Base-by-base conservation (phyloP, 2,797 vertebrate genomes). In the Setipinna tenuifilis region DNA sequence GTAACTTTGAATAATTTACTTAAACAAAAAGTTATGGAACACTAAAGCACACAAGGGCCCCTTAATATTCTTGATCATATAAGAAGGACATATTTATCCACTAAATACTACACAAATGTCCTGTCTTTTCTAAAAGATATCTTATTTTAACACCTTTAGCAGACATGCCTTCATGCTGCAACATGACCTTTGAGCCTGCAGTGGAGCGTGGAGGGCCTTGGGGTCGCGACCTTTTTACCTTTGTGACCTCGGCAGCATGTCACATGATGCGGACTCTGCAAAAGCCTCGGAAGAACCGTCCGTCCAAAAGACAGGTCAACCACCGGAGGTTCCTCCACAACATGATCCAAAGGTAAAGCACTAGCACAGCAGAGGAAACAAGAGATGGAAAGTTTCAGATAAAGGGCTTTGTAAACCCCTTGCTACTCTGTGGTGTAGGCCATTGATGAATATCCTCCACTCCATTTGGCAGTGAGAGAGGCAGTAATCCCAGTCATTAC, bases 311-410 rank as follows among this genome's bases (percentile, higher is more conserved):
- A 3, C 96, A 96, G 90, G 96, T 97, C 88, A 98, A 97, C 93
- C 97, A 97, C 87, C 95, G 96, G 0, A 92, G 97, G 85, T 98
- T 98, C 91, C 95, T 98, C 25, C 96, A 98, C 91, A 98, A 97
- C 93, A 97, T 98, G 94, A 96, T 98, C 84, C 96, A 96, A 93
- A 97, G 96, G 97, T 96, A 87, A 2, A 91, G 89, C 14, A 68
- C 7, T 50, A 41, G 1, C 31, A 0, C 14, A 31, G 65, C 2
- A 71, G 9, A 71, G 65, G 28, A 71, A 23, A 11, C 11, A n/a
- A 65, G 19, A 61, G 35, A 41, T 41, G 2, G 35, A 41, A 5
- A 41, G 35, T 41, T 41, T 41, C 35, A 41, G 35, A 41, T 41
- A 41, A 2, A 41, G 35, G 35, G 2, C 35, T 41, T 41, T 5